Percentiles rank a stretch among this genome's conserved stretches.
Evolutionary conservation across 2,888 invertebrate genomes (phyloP).

Genomic region (Piscicola geometra): DNA sequence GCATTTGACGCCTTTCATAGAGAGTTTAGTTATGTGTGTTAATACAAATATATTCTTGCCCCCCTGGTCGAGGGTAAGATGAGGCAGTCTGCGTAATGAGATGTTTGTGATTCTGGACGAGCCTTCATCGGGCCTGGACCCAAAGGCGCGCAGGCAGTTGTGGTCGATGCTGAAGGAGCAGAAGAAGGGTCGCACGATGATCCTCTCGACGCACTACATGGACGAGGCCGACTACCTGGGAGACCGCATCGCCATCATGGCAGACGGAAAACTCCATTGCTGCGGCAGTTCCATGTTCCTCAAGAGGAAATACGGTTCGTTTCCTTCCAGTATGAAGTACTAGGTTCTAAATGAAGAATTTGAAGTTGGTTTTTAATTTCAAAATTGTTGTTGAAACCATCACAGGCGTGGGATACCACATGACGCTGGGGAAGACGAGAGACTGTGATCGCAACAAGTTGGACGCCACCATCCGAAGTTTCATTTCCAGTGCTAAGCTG

Average conservation of each 20-base stretch:
- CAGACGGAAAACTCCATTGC: conserved; percentile 73
- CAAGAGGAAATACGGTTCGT: conserved; percentile 72
- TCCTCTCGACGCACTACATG: conserved; percentile 76
- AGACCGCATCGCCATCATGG: conserved; percentile 82
- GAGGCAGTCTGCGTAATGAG: too few relatives aligned
- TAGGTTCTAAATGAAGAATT: not conserved
- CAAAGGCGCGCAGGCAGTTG: conserved; percentile 60
- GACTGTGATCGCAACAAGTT: conserved; percentile 58
- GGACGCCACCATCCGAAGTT: conserved; percentile 63
- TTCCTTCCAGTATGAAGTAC: not conserved
- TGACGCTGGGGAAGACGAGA: conserved; percentile 64
- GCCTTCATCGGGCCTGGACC: conserved; percentile 60
- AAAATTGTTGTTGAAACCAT: not conserved
- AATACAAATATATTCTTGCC: too few relatives aligned
- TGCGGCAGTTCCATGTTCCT: conserved; percentile 70
- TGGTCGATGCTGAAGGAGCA: conserved; percentile 72
- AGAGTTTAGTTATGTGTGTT: too few relatives aligned
- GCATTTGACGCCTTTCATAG: too few relatives aligned
- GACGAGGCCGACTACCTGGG: conserved; percentile 83
- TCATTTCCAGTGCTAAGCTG: conserved; percentile 65
- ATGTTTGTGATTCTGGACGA: conserved; percentile 61
- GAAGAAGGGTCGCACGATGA: conserved; percentile 68
- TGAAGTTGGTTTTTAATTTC: not conserved
- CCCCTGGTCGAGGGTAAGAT: too few relatives aligned
- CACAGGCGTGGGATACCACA: conserved; percentile 68